Percentiles rank a stretch among this genome's conserved stretches.
These are phyloP conservation scores for Meteorus colon DNA, from an alignment of 2,888 invertebrate genomes.

Conservation along the genomic window DNA sequence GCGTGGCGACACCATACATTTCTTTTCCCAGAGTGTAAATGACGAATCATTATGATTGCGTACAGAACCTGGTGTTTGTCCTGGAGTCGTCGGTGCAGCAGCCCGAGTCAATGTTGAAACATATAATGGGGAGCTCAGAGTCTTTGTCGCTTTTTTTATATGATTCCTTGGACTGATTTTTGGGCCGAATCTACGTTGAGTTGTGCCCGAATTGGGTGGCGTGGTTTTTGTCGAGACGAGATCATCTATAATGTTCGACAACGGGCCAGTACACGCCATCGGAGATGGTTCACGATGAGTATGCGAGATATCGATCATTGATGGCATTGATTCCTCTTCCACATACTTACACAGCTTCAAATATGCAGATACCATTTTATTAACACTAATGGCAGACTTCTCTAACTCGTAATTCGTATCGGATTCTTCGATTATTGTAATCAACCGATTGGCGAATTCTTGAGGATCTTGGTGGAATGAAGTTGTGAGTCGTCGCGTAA, in stretches of 20 bases:
- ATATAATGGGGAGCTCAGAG: neutral
- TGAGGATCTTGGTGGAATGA: constrained; percentile 59
- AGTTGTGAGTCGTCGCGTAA: constrained; percentile 53
- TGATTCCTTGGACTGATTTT: neutral
- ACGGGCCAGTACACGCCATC: neutral
- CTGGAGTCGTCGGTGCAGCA: neutral
- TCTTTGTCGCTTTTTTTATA: neutral
- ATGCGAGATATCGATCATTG: constrained; percentile 38
- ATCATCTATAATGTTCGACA: neutral
- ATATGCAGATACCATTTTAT: constrained; percentile 64
- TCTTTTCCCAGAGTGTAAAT: constrained; percentile 16
- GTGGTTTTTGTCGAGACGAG: neutral
- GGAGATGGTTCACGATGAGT: neutral
- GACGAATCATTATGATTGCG: constrained; percentile 10
- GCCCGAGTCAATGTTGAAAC: neutral
- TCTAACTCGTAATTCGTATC: constrained; percentile 50
- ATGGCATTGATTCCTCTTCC: constrained; percentile 66
- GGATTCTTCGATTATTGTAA: constrained; percentile 67
- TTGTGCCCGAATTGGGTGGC: neutral
- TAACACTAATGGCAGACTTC: constrained; percentile 56
- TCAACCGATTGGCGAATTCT: constrained; percentile 62
- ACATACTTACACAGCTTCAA: constrained; percentile 65
- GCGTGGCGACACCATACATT: neutral
- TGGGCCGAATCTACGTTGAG: neutral
- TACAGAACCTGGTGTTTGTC: neutral